Evolutionary conservation across 2,113 vertebrate species (phyloP).

Genomic region (Actenoides hombroni): DNA sequence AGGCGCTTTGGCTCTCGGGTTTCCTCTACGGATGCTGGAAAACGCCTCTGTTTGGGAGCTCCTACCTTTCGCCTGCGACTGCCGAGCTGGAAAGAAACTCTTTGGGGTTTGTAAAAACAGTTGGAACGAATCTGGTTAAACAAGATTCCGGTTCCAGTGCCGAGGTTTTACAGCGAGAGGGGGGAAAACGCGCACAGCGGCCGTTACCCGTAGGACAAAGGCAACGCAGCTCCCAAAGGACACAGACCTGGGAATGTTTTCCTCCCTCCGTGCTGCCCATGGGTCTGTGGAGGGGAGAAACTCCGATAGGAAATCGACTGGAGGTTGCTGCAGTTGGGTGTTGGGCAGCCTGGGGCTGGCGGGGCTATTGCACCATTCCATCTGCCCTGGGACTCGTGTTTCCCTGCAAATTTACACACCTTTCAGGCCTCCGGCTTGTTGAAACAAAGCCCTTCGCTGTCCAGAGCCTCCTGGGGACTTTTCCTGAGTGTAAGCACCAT

Average conservation of each 20-base stretch:
- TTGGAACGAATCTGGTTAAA: neutral
- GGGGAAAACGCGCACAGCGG: neutral
- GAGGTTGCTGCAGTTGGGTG: neutral
- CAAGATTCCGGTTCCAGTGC: neutral
- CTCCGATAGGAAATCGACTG: neutral
- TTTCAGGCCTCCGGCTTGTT: neutral
- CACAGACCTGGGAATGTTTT: neutral
- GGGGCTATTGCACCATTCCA: neutral
- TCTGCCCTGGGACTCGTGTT: neutral
- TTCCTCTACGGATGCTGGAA: neutral
- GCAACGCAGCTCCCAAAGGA: neutral
- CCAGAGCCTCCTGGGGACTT: neutral
- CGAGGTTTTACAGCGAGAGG: neutral
- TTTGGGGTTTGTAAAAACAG: neutral
- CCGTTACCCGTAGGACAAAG: neutral
- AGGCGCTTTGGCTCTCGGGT: neutral
- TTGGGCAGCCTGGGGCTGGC: rapidly evolving
- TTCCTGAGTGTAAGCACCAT: neutral
- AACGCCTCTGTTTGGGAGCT: neutral
- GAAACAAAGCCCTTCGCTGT: neutral
- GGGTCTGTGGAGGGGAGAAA: neutral
- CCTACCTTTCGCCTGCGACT: neutral
- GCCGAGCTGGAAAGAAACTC: neutral
- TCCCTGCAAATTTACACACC: neutral
- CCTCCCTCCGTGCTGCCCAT: neutral